Conservation (phyloP, 2,113 vertebrate species). For the Pelecanus crispus region DNA sequence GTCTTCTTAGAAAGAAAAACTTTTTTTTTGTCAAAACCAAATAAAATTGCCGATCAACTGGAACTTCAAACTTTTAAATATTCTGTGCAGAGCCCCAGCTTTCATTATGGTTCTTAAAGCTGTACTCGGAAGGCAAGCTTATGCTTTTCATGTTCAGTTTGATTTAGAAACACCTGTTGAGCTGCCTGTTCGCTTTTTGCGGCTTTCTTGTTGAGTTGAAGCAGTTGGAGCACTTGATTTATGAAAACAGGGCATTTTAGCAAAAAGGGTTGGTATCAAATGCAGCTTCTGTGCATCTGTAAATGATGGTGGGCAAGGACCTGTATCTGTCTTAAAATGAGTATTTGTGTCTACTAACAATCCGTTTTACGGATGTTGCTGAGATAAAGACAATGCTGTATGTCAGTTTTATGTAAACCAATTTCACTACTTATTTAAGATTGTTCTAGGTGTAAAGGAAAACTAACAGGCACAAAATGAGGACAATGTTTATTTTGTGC, state of each 20-base stretch:
- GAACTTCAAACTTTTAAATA: neutral
- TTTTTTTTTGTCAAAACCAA: neutral
- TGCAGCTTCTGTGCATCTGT: neutral
- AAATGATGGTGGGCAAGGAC: neutral
- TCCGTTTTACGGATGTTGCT: neutral
- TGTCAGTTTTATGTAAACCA: neutral
- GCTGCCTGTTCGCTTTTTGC: neutral
- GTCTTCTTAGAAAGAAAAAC: neutral
- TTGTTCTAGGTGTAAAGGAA: neutral
- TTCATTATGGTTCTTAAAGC: neutral
- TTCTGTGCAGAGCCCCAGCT: neutral
- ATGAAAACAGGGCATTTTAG: neutral
- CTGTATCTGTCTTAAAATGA: neutral
- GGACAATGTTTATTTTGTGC: no score
- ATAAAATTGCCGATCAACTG: neutral
- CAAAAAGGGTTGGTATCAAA: neutral
- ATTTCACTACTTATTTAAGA: neutral
- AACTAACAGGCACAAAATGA: neutral
- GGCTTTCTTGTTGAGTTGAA: neutral
- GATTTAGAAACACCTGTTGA: neutral
- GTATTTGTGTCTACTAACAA: neutral
- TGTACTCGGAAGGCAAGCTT: neutral
- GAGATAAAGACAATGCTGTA: neutral
- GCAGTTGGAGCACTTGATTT: neutral
- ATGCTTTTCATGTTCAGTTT: neutral